phyloP scores from a whole-genome alignment of 1,140 invertebrate genomes.

The Hyles euphorbiae region DNA sequence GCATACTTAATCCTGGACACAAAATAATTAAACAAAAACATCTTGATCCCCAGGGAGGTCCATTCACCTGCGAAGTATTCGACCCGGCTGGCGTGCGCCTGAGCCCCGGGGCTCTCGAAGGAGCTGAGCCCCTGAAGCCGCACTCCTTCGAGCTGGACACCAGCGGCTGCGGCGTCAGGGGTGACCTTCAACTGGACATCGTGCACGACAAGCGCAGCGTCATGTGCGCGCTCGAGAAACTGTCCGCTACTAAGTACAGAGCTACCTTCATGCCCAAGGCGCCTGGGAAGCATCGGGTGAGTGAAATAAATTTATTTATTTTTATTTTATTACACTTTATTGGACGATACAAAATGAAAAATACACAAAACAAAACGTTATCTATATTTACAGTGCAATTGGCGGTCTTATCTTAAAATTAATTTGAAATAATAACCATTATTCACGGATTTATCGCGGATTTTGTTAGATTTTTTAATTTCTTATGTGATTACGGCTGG shows the following conservation, averaged over 20 bases:
- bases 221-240: conserved; percentile 88
- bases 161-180: conserved; percentile 88
- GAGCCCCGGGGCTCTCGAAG: conserved; percentile 79
- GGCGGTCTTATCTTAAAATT: too few relatives aligned
- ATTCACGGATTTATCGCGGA: too few relatives aligned
- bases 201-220: conserved; percentile 89
- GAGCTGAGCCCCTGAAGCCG: conserved; percentile 84
- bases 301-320: conserved; percentile 2
- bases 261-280: conserved; percentile 93
- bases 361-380: too few relatives aligned
- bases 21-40: neutral
- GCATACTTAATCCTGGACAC: neutral
- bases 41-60: conserved; percentile 82
- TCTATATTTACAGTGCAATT: too few relatives aligned
- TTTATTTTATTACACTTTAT: too few relatives aligned
- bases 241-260: conserved; percentile 87
- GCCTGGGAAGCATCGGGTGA: conserved; percentile 91
- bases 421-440: too few relatives aligned
- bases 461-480: too few relatives aligned
- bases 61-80: conserved; percentile 97
- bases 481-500: too few relatives aligned
- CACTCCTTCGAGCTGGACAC: conserved; percentile 85
- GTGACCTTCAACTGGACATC: conserved; percentile 92
- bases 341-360: too few relatives aligned
- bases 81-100: conserved; percentile 94